Evolutionary conservation across 2,113 vertebrate species (phyloP), one percentile per base, ranked within the genome.

Genomic region (Dascyllus trimaculatus): DNA sequence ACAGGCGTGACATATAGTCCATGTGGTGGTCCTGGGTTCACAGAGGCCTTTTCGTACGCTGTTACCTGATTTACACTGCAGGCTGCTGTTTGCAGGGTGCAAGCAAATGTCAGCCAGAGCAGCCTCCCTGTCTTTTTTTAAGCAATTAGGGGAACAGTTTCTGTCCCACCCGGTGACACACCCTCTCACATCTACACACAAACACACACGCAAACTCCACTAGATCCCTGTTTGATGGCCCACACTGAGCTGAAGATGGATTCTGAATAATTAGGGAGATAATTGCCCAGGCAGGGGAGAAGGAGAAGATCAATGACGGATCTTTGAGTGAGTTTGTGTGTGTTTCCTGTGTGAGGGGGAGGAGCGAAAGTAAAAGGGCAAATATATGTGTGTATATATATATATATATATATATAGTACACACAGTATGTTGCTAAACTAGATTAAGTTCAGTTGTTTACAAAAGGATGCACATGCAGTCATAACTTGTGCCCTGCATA

Each of bases 261-360:
- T 85, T 93, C 85, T 92, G 90, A 93, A 93, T 95, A 86, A 94
- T 94, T 94, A 94, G 85, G 71, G 74, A 89, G 82, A 93, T 93
- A 95, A 95, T 93, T 94, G 89, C 80, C 76, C 84, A 90, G 85
- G 91, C 92, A 78, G 88, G 84, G 82, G 86, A 89, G 80, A 70
- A 38, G 74, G 75, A 75, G 72, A 75, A 92, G 91, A 95, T 95
- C 95, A 93, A 93, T 93, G 93, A 82, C 73, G 86, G 85, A 81
- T 92, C 80, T 85, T 77, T 88, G 64, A 71, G 75, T 10, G 15
- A 78, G 75, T 80, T 80, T 81, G 40, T 75, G 73, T 64, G 78
- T 63, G 75, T 71, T 63, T 15, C 62, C 19, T 49, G 46, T 62
- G 75, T 64, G 76, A n/a, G 61, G 25, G 51, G 60, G 38, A 26